Evolutionary conservation across 2,888 invertebrate genomes (phyloP).

Genomic region (Trichopria drosophilae): DNA sequence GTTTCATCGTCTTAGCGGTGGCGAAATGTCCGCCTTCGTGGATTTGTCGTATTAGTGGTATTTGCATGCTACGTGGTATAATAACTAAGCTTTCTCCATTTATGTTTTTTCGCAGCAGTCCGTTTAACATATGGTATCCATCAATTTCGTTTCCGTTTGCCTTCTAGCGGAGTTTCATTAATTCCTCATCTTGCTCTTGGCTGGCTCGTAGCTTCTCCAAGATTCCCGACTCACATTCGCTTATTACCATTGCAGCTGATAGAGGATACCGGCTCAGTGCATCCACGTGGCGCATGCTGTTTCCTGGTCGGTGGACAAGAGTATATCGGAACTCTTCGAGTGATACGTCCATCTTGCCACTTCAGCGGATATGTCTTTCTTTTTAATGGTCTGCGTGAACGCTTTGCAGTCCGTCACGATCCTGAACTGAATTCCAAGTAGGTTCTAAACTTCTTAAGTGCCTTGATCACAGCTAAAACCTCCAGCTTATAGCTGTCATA

Average conservation of each 20-base stretch:
- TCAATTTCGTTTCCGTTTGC: conserved; percentile 6
- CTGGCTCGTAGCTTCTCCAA: conserved; percentile 11
- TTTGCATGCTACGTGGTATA: conserved; percentile 14
- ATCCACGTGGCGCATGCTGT: conserved; percentile 37
- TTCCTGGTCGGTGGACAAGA: conserved; percentile 36
- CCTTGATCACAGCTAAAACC: too few relatives aligned
- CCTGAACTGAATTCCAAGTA: conserved; percentile 34
- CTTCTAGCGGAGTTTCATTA: too few relatives aligned
- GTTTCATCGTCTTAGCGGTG: conserved; percentile 12
- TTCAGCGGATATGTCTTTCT: too few relatives aligned
- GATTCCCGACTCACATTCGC: conserved; percentile 17
- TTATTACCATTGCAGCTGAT: conserved; percentile 20
- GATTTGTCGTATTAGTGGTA: conserved; percentile 15
- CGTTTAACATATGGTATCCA: conserved; percentile 11
- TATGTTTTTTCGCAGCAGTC: conserved; percentile 19
- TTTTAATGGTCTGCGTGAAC: too few relatives aligned
- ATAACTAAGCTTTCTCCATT: conserved; percentile 17
- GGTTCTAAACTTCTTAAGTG: too few relatives aligned
- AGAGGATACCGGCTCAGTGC: conserved; percentile 38
- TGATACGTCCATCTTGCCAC: conserved; percentile 34
- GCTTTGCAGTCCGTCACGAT: conserved; percentile 40
- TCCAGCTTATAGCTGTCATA: too few relatives aligned
- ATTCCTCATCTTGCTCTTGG: conserved; percentile 14
- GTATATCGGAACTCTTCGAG: conserved; percentile 36
- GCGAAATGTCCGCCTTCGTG: conserved; percentile 23